Percentiles rank a stretch among this genome's conserved stretches.
Conservation (phyloP, 2,888 invertebrate genomes). For the Calameuta idolon region DNA sequence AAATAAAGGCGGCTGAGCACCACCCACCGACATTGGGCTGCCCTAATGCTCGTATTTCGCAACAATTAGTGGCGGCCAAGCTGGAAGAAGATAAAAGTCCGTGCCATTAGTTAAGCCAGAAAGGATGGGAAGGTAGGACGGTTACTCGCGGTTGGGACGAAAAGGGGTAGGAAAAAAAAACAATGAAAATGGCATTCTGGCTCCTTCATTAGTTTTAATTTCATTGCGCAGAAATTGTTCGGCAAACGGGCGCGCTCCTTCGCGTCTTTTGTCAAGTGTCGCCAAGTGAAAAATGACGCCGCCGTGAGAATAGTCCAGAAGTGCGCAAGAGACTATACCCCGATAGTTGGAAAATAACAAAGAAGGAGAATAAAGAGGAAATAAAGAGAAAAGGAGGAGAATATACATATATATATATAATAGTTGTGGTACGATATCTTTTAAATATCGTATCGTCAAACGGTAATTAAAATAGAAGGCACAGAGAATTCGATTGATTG, state of each 20-base stretch:
- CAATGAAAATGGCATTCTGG: background rate
- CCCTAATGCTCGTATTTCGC: constrained; percentile 24
- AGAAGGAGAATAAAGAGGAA: background rate
- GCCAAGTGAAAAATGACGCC: background rate
- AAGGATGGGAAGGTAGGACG: background rate
- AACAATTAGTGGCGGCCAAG: constrained; percentile 26
- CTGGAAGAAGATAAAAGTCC: constrained; percentile 28
- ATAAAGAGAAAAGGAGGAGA: background rate
- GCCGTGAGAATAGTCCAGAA: background rate
- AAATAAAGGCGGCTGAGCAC: background rate
- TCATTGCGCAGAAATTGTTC: constrained; percentile 1
- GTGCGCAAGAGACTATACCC: background rate
- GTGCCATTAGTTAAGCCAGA: constrained; percentile 22
- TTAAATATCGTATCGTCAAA: background rate
- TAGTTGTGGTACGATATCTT: background rate
- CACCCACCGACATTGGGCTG: background rate
- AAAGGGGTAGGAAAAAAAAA: background rate
- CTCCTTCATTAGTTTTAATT: constrained; percentile 8
- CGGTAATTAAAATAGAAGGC: background rate
- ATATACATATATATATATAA: no score
- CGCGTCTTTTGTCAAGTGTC: background rate
- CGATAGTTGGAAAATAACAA: background rate
- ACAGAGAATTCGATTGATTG: constrained; percentile 10
- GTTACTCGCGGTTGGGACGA: background rate
- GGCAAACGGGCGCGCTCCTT: background rate